A percentile compares a stretch with the other conserved stretches of the same genome.
These are phyloP conservation scores for Cantharis nigra DNA, from an alignment of 2,888 invertebrate genomes.

Conservation along the genomic window DNA sequence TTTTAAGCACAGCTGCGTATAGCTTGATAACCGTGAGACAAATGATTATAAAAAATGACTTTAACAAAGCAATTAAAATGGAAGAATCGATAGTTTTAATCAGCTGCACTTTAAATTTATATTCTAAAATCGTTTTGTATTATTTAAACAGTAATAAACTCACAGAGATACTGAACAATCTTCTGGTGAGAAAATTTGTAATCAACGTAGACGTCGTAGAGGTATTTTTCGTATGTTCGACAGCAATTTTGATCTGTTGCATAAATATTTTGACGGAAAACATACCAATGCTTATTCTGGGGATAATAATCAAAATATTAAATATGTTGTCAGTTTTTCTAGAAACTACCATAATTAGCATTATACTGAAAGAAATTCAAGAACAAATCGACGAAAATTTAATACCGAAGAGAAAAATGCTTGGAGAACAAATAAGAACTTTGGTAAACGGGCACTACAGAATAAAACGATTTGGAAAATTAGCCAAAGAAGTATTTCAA, in stretches of 20 bases:
- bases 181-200: background rate
- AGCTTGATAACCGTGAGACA: too few species aligned
- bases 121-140: background rate
- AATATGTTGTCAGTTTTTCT: background rate
- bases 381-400: background rate
- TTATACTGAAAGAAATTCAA: background rate
- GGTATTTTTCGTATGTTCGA: too few species aligned
- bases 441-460: background rate
- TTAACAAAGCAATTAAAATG: background rate
- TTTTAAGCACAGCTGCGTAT: too few species aligned
- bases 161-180: background rate
- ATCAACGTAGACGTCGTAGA: background rate
- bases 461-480: background rate
- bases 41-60: background rate
- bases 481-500: background rate
- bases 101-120: too few species aligned
- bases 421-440: background rate
- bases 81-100: background rate
- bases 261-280: too few species aligned
- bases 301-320: background rate
- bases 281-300: too few species aligned
- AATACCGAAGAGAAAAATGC: background rate
- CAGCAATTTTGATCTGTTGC: background rate
- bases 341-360: background rate
- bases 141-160: background rate